Evolutionary conservation across 1,140 invertebrate genomes (phyloP).

Genomic region (Listronotus bonariensis): DNA sequence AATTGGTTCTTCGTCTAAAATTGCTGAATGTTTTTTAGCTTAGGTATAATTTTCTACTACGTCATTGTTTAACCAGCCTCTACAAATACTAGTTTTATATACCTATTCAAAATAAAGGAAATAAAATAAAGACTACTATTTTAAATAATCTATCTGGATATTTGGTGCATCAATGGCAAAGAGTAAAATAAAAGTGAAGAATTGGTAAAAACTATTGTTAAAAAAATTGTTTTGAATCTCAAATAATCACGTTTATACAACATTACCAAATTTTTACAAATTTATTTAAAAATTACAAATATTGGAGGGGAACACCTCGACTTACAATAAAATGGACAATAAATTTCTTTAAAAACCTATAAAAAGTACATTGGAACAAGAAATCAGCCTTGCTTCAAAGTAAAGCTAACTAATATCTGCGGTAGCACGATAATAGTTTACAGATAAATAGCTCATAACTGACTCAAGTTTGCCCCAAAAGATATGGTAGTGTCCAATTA

Average conservation of each 20-base stretch:
- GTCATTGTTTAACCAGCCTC: too few species aligned
- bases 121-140: not conserved
- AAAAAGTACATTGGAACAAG: slow-evolving; percentile 34
- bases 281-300: slow-evolving; percentile 9
- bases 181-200: slow-evolving; percentile 5
- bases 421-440: too few species aligned
- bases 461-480: too few species aligned
- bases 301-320: not conserved
- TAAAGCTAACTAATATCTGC: slow-evolving; percentile 41
- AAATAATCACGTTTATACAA: slow-evolving; percentile 2
- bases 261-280: not conserved
- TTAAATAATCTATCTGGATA: slow-evolving; percentile 15
- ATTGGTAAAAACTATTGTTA: slow-evolving; percentile 22
- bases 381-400: slow-evolving; percentile 47
- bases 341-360: slow-evolving; percentile 21
- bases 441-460: too few species aligned
- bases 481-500: too few species aligned
- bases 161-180: slow-evolving; percentile 35
- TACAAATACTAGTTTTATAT: too few species aligned
- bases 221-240: not conserved
- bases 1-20: too few species aligned
- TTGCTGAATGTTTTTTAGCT: too few species aligned
- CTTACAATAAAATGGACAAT: slow-evolving; percentile 38
- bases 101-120: not conserved
- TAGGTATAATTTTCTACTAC: too few species aligned